These are phyloP conservation scores for Chondrosia reniformis DNA, from an alignment of 37 sponge, comb jelly and placozoan species.

Conservation along the genomic window DNA sequence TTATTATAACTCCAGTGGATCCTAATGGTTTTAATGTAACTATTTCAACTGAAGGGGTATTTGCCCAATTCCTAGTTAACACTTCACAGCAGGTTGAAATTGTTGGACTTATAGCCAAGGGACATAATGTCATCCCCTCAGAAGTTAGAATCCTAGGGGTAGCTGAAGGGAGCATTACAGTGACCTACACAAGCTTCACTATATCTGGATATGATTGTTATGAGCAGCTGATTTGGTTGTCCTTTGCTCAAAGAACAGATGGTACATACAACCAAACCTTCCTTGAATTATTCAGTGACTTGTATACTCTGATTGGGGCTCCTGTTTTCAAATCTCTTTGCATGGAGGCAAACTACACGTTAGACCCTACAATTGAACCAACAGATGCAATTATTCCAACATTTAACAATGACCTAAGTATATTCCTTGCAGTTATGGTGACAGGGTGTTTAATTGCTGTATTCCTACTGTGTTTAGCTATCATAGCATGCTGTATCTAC, in stretches of 20 bases:
- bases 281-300: background rate
- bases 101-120: background rate
- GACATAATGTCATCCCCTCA: background rate
- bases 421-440: constrained; percentile 33
- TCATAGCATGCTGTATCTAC: constrained; percentile 28
- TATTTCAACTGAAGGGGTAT: constrained; percentile 44
- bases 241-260: background rate
- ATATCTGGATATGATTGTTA: constrained; percentile 41
- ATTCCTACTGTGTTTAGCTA: constrained; percentile 4
- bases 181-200: constrained; percentile 41
- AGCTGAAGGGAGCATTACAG: constrained; percentile 24
- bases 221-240: constrained; percentile 15
- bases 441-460: constrained; percentile 27
- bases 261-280: constrained; percentile 9
- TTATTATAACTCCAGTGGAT: constrained; percentile 22
- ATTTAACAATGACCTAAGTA: background rate
- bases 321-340: background rate
- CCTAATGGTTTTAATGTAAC: constrained; percentile 13
- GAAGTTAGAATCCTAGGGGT: constrained; percentile 10
- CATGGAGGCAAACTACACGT: background rate
- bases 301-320: constrained; percentile 15
- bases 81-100: constrained; percentile 25
- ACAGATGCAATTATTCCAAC: background rate
- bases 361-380: constrained; percentile 2
- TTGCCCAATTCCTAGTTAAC: constrained; percentile 27